Conservation (phyloP, 1,140 invertebrate species). For the Drosophila repleta region DNA sequence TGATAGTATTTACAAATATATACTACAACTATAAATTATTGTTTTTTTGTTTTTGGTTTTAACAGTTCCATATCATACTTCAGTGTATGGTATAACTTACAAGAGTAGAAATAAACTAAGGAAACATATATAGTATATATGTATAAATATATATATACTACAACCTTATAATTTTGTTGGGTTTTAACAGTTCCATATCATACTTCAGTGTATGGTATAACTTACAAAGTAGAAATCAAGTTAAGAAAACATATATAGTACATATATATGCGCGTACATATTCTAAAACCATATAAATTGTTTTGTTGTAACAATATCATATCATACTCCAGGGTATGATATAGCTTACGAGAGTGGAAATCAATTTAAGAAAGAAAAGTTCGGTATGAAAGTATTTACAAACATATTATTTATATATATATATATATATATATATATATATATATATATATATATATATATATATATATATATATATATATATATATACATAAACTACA, state of each 20-base stretch:
- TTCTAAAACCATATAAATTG: too few relatives aligned
- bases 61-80: background rate
- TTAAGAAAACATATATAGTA: background rate
- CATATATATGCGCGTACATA: too few relatives aligned
- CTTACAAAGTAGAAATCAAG: background rate
- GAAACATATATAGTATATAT: background rate
- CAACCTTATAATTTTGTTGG: too few relatives aligned
- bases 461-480: too few relatives aligned
- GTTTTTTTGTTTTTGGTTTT: too few relatives aligned
- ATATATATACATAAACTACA: background rate
- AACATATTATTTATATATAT: too few relatives aligned
- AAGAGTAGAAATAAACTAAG: background rate
- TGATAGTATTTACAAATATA: conserved; percentile 1
- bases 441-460: too few relatives aligned
- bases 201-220: conserved; percentile 4
- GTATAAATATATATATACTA: background rate
- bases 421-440: too few relatives aligned
- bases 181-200: background rate
- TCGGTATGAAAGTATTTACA: conserved; percentile 6
- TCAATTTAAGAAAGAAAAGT: too few relatives aligned
- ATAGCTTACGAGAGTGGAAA: background rate
- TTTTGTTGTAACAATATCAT: too few relatives aligned
- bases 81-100: background rate
- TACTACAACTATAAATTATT: too few relatives aligned
- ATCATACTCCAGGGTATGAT: too few relatives aligned